Evolutionary conservation across 2,797 vertebrate genomes (phyloP).

Genomic region (Schizopygopsis pylzovi): DNA sequence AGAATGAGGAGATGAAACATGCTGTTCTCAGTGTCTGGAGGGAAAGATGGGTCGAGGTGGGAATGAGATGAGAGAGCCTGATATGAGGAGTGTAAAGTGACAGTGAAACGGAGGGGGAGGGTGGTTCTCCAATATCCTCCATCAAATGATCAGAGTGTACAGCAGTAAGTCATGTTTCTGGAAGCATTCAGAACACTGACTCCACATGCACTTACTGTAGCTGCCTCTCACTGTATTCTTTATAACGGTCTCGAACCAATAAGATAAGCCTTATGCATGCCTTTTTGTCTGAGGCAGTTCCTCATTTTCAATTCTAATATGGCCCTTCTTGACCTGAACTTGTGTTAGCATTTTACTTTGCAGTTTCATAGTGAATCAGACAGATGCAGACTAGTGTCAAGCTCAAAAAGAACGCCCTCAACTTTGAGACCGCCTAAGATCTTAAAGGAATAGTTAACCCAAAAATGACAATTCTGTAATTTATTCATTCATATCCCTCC

Average conservation of each 20-base stretch:
- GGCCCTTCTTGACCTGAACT: background rate
- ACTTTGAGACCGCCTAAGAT: background rate
- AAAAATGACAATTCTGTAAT: background rate
- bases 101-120: constrained; percentile 2
- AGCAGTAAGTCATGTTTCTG: constrained; percentile 16
- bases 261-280: background rate
- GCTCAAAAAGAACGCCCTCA: background rate
- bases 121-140: constrained; percentile 7
- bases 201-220: background rate
- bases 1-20: constrained; percentile 45
- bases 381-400: background rate
- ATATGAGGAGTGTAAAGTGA: constrained; percentile 23
- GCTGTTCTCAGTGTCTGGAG: constrained; percentile 36
- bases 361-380: background rate
- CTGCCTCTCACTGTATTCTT: background rate
- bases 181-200: background rate
- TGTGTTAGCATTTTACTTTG: constrained; percentile 1
- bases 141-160: constrained; percentile 1
- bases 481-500: background rate
- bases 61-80: constrained; percentile 20
- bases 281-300: background rate
- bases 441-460: background rate
- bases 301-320: background rate
- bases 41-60: constrained; percentile 8
- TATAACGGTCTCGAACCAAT: too few species aligned